Conservation (phyloP, 2,888 invertebrate species). For the Euproctis similis region DNA sequence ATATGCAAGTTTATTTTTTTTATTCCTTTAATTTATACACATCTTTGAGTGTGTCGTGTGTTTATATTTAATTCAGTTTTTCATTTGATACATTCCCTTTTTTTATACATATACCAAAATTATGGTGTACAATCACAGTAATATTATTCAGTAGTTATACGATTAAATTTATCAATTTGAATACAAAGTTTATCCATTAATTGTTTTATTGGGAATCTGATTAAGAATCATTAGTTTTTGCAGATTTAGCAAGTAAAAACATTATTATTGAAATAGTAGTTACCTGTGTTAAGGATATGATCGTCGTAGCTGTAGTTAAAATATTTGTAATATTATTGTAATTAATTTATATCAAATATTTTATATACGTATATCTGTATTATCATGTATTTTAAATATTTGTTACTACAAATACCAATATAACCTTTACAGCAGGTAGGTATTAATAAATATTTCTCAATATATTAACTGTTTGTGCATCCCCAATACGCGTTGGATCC, state of each 20-base stretch:
- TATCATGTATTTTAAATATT: constrained; percentile 9
- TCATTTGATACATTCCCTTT: constrained; percentile 26
- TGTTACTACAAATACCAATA: constrained; percentile 22
- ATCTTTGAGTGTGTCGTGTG: constrained; percentile 52
- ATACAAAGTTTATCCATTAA: too few relatives aligned
- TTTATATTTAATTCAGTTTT: constrained; percentile 29
- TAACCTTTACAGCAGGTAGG: constrained; percentile 25
- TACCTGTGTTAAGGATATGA: too few relatives aligned
- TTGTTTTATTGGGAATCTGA: too few relatives aligned
- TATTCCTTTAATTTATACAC: constrained; percentile 35
- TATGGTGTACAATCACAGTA: too few relatives aligned
- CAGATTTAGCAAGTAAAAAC: too few relatives aligned
- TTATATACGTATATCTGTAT: constrained; percentile 1
- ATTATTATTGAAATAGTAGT: too few relatives aligned
- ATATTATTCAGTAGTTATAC: too few relatives aligned
- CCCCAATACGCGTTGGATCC: constrained; percentile 56
- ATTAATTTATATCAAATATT: too few relatives aligned
- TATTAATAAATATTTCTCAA: constrained; percentile 36
- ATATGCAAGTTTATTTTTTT: constrained; percentile 37
- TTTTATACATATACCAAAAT: too few relatives aligned
- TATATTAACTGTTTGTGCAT: constrained; percentile 59
- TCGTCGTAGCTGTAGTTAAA: too few relatives aligned
- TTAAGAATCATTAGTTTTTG: too few relatives aligned
- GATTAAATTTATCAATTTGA: constrained; percentile 29
- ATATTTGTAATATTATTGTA: too few relatives aligned